Percentiles rank a stretch among this genome's conserved stretches.
These are phyloP conservation scores for Tethea ocularis DNA, from an alignment of 2,888 invertebrate species.

Conservation along the genomic window DNA sequence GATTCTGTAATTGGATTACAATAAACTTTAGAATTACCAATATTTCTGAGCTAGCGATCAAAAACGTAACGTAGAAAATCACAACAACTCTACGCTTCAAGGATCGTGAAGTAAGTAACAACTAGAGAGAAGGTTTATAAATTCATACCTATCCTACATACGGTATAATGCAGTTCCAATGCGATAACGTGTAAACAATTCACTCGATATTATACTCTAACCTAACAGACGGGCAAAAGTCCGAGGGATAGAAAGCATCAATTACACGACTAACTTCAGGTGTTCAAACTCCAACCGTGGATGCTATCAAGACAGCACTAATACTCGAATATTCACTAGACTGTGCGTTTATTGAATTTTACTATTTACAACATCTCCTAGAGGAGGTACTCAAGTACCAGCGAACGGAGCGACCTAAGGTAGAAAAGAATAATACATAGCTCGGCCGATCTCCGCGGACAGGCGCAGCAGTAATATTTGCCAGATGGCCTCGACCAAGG, in stretches of 20 bases:
- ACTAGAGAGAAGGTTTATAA: conserved; percentile 62
- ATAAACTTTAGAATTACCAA: conserved; percentile 12
- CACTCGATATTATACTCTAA: conserved; percentile 61
- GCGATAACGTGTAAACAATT: conserved; percentile 63
- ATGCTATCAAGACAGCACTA: conserved; percentile 76
- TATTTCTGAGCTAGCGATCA: conserved; percentile 64
- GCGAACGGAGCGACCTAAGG: conserved; percentile 56
- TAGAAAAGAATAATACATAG: conserved; percentile 59
- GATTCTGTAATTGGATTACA: not conserved
- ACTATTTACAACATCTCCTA: conserved; percentile 75
- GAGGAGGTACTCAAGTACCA: conserved; percentile 52
- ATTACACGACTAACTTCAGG: conserved; percentile 67
- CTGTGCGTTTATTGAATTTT: conserved; percentile 82
- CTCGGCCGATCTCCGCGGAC: conserved; percentile 43
- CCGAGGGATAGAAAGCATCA: conserved; percentile 68
- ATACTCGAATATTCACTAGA: conserved; percentile 79
- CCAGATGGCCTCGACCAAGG: conserved; percentile 29
- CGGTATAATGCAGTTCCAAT: conserved; percentile 58
- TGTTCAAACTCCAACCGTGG: conserved; percentile 69
- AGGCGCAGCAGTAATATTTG: conserved; percentile 40
- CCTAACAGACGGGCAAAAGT: conserved; percentile 71
- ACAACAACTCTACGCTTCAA: conserved; percentile 60
- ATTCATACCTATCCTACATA: conserved; percentile 60
- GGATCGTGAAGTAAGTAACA: conserved; percentile 63
- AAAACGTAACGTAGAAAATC: conserved; percentile 64